A percentile compares a stretch with the other conserved stretches of the same genome.
Evolutionary conservation across 2,797 vertebrate species (phyloP).

Genomic region (Alfaro cultratus): DNA sequence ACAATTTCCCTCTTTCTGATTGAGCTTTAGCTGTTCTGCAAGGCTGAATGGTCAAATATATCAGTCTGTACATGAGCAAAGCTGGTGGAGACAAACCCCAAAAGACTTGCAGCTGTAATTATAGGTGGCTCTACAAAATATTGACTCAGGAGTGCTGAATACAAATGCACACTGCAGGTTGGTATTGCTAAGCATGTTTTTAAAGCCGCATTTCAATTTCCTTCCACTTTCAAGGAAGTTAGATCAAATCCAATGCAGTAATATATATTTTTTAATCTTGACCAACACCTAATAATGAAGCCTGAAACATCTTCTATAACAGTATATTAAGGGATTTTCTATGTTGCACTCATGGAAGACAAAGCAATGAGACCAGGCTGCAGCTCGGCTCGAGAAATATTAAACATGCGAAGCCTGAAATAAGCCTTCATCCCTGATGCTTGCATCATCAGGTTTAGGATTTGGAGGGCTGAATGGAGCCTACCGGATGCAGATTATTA

Average conservation of each 20-base stretch:
- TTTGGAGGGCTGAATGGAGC: conserved; percentile 32
- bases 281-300: background rate
- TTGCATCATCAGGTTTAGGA: conserved; percentile 43
- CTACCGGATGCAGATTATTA: conserved; percentile 29
- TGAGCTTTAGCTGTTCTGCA: background rate
- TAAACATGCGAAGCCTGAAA: conserved; percentile 24
- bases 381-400: conserved; percentile 19
- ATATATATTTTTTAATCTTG: background rate
- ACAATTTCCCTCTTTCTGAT: background rate
- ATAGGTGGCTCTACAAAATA: background rate
- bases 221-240: background rate
- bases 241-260: background rate
- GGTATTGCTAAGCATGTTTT: background rate
- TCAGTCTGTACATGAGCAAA: background rate
- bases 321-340: background rate
- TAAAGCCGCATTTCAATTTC: background rate
- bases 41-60: background rate
- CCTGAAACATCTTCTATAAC: background rate
- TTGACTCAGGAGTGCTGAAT: background rate
- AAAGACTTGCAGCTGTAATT: background rate
- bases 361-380: background rate
- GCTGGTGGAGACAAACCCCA: background rate
- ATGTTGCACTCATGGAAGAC: background rate
- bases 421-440: conserved; percentile 15
- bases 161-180: background rate